Percentiles rank a stretch among this genome's conserved stretches.
phyloP scores from a whole-genome alignment of 2,797 vertebrate genomes.

The Atherinosoma microstoma region DNA sequence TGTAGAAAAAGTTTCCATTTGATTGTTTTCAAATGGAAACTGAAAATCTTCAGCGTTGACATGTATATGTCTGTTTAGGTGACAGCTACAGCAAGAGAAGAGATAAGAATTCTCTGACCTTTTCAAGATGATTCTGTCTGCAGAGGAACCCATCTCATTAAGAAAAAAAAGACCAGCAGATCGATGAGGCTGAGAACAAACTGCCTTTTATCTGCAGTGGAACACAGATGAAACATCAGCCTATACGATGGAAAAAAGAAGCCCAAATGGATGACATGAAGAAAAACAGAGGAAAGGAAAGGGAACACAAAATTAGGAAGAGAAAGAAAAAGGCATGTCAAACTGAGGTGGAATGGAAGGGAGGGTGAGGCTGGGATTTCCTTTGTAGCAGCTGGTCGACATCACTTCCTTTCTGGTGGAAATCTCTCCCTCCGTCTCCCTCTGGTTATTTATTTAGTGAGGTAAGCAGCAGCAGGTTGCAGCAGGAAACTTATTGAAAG shows the following conservation, averaged over 20 bases:
- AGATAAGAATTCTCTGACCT: constrained; percentile 31
- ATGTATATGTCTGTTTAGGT: constrained; percentile 4
- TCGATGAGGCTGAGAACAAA: constrained; percentile 49
- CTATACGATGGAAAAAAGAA: constrained; percentile 8
- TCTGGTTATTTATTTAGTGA: constrained; percentile 16
- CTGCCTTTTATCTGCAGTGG: constrained; percentile 36
- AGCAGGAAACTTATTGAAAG: constrained; percentile 4
- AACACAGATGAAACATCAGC: constrained; percentile 42
- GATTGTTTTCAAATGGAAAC: constrained; percentile 3
- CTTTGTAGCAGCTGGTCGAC: constrained; percentile 37
- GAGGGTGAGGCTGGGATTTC: constrained; percentile 48
- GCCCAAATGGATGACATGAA: constrained; percentile 20
- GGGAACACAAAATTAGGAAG: constrained; percentile 11
- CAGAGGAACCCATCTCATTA: constrained; percentile 33
- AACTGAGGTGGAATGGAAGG: constrained; percentile 32
- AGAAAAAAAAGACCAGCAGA: constrained; percentile 44
- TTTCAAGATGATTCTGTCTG: constrained; percentile 33
- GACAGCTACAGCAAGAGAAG: constrained; percentile 13
- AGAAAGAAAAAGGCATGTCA: constrained; percentile 14
- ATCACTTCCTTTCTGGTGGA: constrained; percentile 53
- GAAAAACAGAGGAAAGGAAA: constrained; percentile 6
- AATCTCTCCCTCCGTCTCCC: background rate
- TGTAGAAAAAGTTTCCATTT: constrained; percentile 11
- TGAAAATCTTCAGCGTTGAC: constrained; percentile 18
- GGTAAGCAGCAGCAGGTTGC: constrained; percentile 8